Percentiles rank a stretch among this genome's conserved stretches.
These are phyloP conservation scores for Eclectus roratus DNA, from an alignment of 2,113 vertebrate genomes.

Conservation along the genomic window DNA sequence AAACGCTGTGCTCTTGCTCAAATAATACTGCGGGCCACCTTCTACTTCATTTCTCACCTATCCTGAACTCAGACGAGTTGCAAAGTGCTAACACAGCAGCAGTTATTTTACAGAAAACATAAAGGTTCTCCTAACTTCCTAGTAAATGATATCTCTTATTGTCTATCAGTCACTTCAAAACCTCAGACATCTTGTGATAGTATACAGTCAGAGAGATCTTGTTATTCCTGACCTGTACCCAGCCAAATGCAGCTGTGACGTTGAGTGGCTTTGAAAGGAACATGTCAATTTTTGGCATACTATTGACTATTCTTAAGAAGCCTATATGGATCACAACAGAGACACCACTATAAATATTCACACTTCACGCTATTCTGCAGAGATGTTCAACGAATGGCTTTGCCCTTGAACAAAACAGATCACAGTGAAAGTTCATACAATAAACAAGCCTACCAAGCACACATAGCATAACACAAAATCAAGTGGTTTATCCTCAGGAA, in stretches of 20 bases:
- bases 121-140: neutral
- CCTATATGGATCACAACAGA: constrained; percentile 20
- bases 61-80: neutral
- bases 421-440: neutral
- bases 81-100: constrained; percentile 29
- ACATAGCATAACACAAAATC: neutral
- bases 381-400: constrained; percentile 4
- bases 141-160: neutral
- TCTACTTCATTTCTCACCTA: constrained; percentile 3
- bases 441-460: neutral
- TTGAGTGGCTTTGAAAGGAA: constrained; percentile 35
- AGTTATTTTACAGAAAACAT: constrained; percentile 6
- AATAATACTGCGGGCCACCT: neutral
- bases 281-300: constrained; percentile 44
- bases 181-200: neutral
- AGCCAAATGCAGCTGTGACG: constrained; percentile 15
- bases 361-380: neutral
- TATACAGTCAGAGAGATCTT: neutral
- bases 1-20: neutral
- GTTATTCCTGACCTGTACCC: neutral
- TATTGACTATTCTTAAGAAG: constrained; percentile 27
- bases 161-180: constrained; percentile 34
- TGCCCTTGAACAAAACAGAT: constrained; percentile 51
- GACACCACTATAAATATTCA: constrained; percentile 35
- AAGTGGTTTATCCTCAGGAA: neutral